A percentile compares a stretch with the other conserved stretches of the same genome.
Conservation (phyloP, 1,140 invertebrate species). For the Drosophila parabipectinata region DNA sequence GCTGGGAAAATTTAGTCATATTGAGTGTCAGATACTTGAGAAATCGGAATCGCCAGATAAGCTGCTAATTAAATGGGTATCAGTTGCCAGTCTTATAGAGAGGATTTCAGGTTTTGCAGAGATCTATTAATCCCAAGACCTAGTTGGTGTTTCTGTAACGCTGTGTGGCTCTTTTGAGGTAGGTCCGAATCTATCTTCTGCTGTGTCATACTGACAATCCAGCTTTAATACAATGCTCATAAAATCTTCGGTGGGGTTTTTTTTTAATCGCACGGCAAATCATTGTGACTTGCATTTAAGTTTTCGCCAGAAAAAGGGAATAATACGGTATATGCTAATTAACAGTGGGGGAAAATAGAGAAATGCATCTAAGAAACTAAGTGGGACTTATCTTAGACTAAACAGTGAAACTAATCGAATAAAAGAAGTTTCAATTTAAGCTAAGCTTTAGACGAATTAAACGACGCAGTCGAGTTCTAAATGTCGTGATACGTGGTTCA, state of each 20-base stretch:
- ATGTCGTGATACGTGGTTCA: conserved; percentile 71
- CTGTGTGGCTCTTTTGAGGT: conserved; percentile 5
- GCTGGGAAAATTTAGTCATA: conserved; percentile 10
- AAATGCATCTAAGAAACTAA: background rate
- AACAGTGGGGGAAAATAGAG: background rate
- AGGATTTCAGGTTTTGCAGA: too few species aligned
- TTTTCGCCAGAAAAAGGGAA: conserved; percentile 3
- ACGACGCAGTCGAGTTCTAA: conserved; percentile 65
- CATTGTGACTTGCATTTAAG: conserved; percentile 32
- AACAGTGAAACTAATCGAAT: conserved; percentile 11
- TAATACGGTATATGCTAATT: conserved; percentile 21
- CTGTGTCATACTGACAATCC: conserved; percentile 14
- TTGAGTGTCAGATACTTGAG: conserved; percentile 29
- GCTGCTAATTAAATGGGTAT: background rate
- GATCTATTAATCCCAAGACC: background rate
- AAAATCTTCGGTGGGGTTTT: conserved; percentile 14
- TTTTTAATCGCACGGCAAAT: conserved; percentile 22
- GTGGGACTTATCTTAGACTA: background rate
- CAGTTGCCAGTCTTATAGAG: too few species aligned
- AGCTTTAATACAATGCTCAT: conserved; percentile 9
- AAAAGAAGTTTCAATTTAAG: conserved; percentile 15
- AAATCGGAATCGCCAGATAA: conserved; percentile 30
- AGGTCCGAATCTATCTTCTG: background rate
- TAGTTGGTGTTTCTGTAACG: background rate
- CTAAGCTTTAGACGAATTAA: conserved; percentile 31